phyloP scores from a whole-genome alignment of 1,140 invertebrate genomes.

The Aphaenogaster rudis region DNA sequence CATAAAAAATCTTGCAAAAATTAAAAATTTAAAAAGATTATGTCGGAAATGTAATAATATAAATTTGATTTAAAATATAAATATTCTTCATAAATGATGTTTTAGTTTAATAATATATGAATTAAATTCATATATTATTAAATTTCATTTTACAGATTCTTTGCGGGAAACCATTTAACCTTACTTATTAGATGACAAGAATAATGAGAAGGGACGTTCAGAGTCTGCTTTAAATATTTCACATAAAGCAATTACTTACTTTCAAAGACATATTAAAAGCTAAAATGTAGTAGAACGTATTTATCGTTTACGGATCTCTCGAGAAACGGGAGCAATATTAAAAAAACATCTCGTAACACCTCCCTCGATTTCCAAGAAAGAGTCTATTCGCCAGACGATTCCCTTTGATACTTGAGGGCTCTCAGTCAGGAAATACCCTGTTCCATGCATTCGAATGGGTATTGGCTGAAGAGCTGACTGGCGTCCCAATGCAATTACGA shows the following conservation, averaged over 20 bases:
- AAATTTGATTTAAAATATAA: slow-evolving; percentile 9
- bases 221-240: neutral
- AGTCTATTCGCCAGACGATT: slow-evolving; percentile 46
- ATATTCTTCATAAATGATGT: neutral
- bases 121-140: slow-evolving; percentile 13
- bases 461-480: slow-evolving; percentile 46
- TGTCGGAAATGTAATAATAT: neutral
- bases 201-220: neutral
- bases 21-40: neutral
- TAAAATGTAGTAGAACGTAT: slow-evolving; percentile 3
- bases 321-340: slow-evolving; percentile 35
- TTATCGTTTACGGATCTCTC: slow-evolving; percentile 37
- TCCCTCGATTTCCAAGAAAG: slow-evolving; percentile 39
- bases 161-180: neutral
- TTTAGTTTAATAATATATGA: neutral
- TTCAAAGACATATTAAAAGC: neutral
- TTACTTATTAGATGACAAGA: neutral
- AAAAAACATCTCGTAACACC: slow-evolving; percentile 46
- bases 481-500: slow-evolving; percentile 57
- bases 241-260: neutral
- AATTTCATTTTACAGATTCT: neutral
- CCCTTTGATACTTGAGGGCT: slow-evolving; percentile 43
- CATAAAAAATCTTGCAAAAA: neutral
- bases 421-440: slow-evolving; percentile 46
- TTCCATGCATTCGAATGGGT: slow-evolving; percentile 56